Evolutionary conservation across 2,888 invertebrate species (phyloP), one percentile per base, ranked within the genome.

Genomic region (Conchocele bisecta): DNA sequence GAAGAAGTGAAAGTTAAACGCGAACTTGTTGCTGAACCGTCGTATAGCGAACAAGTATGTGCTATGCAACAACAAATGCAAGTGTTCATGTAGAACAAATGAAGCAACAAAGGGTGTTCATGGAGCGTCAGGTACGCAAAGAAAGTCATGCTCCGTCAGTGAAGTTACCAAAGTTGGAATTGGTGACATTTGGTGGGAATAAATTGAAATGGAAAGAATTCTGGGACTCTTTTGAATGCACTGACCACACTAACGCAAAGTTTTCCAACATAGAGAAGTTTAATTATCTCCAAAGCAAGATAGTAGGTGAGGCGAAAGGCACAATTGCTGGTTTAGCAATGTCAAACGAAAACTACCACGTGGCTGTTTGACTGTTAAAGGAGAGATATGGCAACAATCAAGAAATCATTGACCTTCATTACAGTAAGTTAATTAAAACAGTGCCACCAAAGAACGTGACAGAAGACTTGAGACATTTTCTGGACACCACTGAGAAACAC

Each of bases 201-300:
- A 68, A 60, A 56, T 31, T 46, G 22, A 60, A 56, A 26, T 68
- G 68, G 54, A 29, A 20, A 15, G 68, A 54, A 29, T 61, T 68
- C 33, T 56, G 63, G 67, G 59, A 73, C 33, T 51, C 61, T 3
- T 73, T 67, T 58, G 28, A 73, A 15, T 31, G 42, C 44, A 31
- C 63, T n/a, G 51, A 66, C 1, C 66, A 72, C 48, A 66, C 46
- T 3, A 72, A 72, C 35, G 53, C 53, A 44, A 22, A 22, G 3
- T 7, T 71, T 24, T 56, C 71, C 48, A 33, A 60, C 35, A 31
- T 71, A 28, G 71, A 71, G n/a, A 72, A 66, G 33, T 61, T 61
- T 24, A 66, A 53, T 31, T 72, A 72, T 50, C 53, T 72, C 15
- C 42, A 51, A 39, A 58, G 37, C 15, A 72, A 72, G 41, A 17